Evolutionary conservation across 30 jellyfish, hydroid and myxozoan genomes (phyloP), one percentile per base, ranked within the genome.

Genomic region (Phacellophora camtschatica): DNA sequence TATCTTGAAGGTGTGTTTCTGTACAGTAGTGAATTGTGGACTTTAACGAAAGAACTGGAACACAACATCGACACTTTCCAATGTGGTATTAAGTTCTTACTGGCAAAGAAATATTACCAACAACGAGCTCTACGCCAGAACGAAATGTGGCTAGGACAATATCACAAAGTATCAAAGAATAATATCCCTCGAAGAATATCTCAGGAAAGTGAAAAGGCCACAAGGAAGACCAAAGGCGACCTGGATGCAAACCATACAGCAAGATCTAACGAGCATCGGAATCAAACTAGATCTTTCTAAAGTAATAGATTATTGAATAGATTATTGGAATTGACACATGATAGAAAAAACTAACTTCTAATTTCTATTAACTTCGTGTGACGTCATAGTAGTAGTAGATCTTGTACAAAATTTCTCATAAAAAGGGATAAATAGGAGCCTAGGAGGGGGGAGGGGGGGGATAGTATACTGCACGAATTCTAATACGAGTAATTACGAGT

Each of bases 41-140:
- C 71, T 25, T 37, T 69, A 20, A 46, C 68, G 43, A 69, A 69
- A 43, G 19, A 43, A n/a, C 72, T 69, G 3, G 16, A 69, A 69
- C 37, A 43, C 83, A 41, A 27, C 66, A 48, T 41, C 66, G 1
- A 48, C 83, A 41, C 72, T 43, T 69, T 69, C 77, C 77, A 63
- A 63, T 11, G 83, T 4, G 42, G 83, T 36, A 10, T n/a, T n/a
- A n/a, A n/a, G n/a, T n/a, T n/a, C n/a, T n/a, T n/a, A n/a, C n/a
- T n/a, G n/a, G 31, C 83, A 32, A 13, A 29, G 0, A 28, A 66
- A 66, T 9, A 66, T 33, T 18, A 33, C 81, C 69, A 66, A 66
- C 73, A 31, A 66, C 36, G 73, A 66, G 69, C 81, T 29, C 25
- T 41, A 66, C 33, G 34, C 81, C 81, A 66, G 81, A 69, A 69